Percentiles rank a stretch among this genome's conserved stretches.
Conservation (phyloP, 2,113 vertebrate species). For the Thymallus thymallus region DNA sequence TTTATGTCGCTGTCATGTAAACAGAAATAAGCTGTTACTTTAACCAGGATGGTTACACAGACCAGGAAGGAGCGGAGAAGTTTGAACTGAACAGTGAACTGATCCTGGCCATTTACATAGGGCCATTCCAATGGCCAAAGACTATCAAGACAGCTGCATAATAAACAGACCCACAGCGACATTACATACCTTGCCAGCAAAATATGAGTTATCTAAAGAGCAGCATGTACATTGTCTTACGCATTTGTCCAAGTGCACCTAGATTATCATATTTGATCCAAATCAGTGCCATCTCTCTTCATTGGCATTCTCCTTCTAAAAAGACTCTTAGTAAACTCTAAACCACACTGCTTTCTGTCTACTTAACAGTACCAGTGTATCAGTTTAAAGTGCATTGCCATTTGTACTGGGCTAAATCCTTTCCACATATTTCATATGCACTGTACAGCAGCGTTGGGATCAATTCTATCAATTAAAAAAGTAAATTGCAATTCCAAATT, state of each 20-base stretch:
- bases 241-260: conserved; percentile 7
- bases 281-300: not conserved
- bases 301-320: not conserved
- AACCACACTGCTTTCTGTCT: not conserved
- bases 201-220: not conserved
- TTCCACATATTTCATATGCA: conserved; percentile 7
- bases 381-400: conserved; percentile 33
- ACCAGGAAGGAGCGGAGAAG: not conserved
- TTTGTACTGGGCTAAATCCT: conserved; percentile 28
- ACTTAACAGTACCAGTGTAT: conserved; percentile 21
- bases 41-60: not conserved
- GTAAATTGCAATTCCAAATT: too few relatives aligned
- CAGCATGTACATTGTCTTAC: conserved; percentile 1
- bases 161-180: not conserved
- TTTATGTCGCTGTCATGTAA: conserved; percentile 27
- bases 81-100: not conserved
- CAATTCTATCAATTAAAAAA: too few relatives aligned
- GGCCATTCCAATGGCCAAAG: not conserved
- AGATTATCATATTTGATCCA: not conserved
- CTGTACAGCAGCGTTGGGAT: too few relatives aligned
- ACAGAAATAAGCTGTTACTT: conserved; percentile 58
- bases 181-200: not conserved
- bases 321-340: not conserved
- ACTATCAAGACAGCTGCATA: not conserved
- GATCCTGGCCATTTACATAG: conserved; percentile 7